Base-by-base conservation (phyloP, 2,888 invertebrate species). In the Ptilodon capucinus region DNA sequence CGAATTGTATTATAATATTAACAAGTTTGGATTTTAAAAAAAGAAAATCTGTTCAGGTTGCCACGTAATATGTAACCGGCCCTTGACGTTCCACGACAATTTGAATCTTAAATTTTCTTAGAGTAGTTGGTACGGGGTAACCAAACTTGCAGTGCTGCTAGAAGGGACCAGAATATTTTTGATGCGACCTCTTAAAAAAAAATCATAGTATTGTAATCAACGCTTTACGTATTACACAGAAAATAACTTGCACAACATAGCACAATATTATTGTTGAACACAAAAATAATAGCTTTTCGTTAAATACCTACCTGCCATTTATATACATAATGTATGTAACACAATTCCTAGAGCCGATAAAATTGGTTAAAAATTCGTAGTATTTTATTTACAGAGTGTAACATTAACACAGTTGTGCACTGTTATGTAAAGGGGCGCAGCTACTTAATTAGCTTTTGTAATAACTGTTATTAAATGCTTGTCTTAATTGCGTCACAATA, bases 341-440 rank as follows among this genome's bases (percentile, higher is more conserved):
- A 60, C 44, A 39, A 43, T 60, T 59, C 45, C 62, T 56, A 43
- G 3, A 44, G 38, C n/a, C 39, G 32, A 41, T 48, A 59, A 43
- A 54, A 40, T 54, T 44, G 53, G 56, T 60, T 57, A 51, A 59
- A 23, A 60, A 69, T 67, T 59, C 57, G 61, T 60, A 48, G 44
- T 59, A 60, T 74, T 66, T 64, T 61, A 62, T 58, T 68, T 67
- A 76, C 69, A 74, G 76, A 76, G 72, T 66, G 73, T 72, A 74
- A 76, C 74, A 82, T 85, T 87, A 84, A 87, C 88, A 88, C 82
- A 87, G 83, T 85, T 88, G 85, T 73, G 80, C 84, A 84, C 60
- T 60, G 69, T 88, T 88, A 85, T 76, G 73, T 81, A 86, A 88
- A 65, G 58, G 62, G 60, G 57, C n/a, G n/a, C 19, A 38, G 63